Base-by-base conservation (phyloP, 37 sponge, comb jelly and placozoan genomes). In the Chondrilla cf. caribensis region DNA sequence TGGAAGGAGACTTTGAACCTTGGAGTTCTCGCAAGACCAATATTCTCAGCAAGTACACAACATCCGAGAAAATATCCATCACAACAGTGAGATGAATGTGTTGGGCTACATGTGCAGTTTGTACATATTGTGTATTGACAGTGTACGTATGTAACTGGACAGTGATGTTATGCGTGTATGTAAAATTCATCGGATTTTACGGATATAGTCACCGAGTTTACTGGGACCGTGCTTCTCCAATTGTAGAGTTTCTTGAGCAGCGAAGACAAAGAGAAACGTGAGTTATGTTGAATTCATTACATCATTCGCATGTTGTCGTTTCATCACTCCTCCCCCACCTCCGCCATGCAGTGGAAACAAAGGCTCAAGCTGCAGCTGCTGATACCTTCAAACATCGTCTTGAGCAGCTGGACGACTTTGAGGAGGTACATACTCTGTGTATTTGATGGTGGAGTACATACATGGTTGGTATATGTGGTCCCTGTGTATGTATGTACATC, bases 361-460 rank as follows among this genome's bases (percentile, higher is more conserved):
- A 91, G 62, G 94, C 94, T 31, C 89, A 90, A 59, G 92, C 90
- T 9, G 88, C 93, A 14, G 84, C 84, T 14, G 85, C 88, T 25
- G 99, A 96, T 79, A 93, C 71, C 32, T 88, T 97, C 54, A 91
- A 94, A 79, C 84, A 89, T 60, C 89, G 99, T 9, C 86, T 98
- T 55, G 99, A 98, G 82, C 95, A 98, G 85, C 87, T 98, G 84
- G 96, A 98, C 51, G 95, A 92, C 62, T 25, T 96, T 54, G 96
- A 98, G 59, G 99, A 98, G 80, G 91, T 87, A 28, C 36, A n/a
- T 17, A 25, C 31, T 36, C 19, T 65, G 70, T 81, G 82, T 64
- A 38, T 65, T 47, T 6, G 9, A 47, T n/a, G n/a, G n/a, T n/a
- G n/a, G n/a, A n/a, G n/a, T n/a, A n/a, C n/a, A n/a, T n/a, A n/a